These are phyloP conservation scores for Scyliorhinus canicula DNA, from an alignment of 2,797 vertebrate species.

Conservation along the genomic window DNA sequence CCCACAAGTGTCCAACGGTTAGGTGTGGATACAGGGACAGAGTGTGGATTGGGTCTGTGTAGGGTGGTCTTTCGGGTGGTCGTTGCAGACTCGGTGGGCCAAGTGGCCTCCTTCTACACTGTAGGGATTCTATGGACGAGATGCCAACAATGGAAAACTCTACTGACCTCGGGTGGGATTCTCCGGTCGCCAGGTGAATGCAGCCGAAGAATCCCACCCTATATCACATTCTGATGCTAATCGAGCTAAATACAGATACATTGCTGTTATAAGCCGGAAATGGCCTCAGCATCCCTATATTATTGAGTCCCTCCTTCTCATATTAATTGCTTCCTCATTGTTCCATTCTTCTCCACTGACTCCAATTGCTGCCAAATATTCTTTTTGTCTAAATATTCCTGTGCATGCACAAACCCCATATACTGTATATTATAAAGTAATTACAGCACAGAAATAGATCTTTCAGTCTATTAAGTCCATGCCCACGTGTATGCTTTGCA, in stretches of 20 bases:
- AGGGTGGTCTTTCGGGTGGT: no score
- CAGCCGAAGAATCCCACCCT: no score
- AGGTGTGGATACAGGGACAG: no score
- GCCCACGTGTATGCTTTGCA: background rate
- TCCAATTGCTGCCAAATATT: background rate
- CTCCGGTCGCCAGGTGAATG: no score
- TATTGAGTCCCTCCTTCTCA: background rate
- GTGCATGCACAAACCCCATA: background rate
- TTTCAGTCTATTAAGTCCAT: background rate
- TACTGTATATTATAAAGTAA: no score
- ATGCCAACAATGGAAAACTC: no score
- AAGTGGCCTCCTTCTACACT: no score
- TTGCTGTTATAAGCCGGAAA: background rate
- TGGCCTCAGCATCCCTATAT: background rate
- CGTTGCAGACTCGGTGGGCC: no score
- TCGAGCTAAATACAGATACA: background rate
- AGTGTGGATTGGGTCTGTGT: no score
- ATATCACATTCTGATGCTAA: background rate
- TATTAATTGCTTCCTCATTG: background rate
- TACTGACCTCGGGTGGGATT: no score
- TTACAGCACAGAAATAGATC: background rate
- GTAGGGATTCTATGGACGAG: no score
- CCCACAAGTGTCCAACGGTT: no score
- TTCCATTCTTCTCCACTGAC: background rate
- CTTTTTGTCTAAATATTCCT: background rate